phyloP scores from a whole-genome alignment of 1,140 invertebrate genomes.

The Ylistrum balloti region DNA sequence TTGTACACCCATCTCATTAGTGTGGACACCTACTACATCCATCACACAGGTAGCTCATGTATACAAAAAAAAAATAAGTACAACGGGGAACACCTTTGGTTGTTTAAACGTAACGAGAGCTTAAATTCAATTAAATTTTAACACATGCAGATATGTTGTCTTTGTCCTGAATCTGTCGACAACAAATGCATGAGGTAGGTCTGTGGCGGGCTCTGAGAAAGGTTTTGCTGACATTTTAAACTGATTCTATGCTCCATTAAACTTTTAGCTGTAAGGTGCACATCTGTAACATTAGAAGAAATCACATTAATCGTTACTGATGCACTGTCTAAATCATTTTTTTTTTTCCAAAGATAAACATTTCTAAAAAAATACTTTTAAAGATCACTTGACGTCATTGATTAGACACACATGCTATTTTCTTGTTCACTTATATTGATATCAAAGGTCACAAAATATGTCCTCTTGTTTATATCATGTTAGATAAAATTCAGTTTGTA shows the following conservation, averaged over 20 bases:
- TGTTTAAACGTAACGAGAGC: background rate
- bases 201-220: background rate
- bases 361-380: no score
- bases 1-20: no score
- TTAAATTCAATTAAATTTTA: conserved; percentile 36
- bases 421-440: no score
- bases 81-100: background rate
- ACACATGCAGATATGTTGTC: background rate
- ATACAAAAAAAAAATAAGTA: background rate
- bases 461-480: no score
- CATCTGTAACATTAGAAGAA: background rate
- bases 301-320: no score
- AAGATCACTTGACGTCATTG: no score
- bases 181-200: background rate
- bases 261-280: background rate
- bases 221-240: conserved; percentile 34
- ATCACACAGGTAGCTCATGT: no score
- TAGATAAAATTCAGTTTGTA: no score
- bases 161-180: background rate
- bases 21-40: background rate
- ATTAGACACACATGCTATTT: no score
- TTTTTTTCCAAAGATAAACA: background rate
- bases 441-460: no score
- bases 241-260: background rate
- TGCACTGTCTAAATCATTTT: no score